These are phyloP conservation scores for Paralichthys olivaceus DNA, from an alignment of 2,113 vertebrate genomes.

Conservation along the genomic window DNA sequence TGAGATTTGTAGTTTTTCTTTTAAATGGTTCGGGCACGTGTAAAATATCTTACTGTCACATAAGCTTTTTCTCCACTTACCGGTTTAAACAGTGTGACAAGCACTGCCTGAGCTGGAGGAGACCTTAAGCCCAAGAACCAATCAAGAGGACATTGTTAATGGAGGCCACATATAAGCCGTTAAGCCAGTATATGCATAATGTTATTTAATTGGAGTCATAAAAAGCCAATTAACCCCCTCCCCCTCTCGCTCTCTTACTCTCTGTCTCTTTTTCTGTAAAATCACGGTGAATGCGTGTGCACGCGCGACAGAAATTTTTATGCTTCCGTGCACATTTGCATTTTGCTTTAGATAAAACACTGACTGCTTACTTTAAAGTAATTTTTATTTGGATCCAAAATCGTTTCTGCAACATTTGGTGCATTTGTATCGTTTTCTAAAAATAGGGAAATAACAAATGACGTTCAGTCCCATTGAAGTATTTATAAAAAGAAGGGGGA, in stretches of 20 bases:
- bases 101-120: constrained; percentile 69
- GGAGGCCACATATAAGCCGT: constrained; percentile 86
- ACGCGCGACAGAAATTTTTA: constrained; percentile 47
- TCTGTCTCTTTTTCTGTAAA: constrained; percentile 57
- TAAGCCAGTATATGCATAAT: constrained; percentile 88
- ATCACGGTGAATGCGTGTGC: constrained; percentile 28
- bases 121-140: constrained; percentile 85
- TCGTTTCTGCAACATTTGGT: constrained; percentile 24
- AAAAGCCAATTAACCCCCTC: constrained; percentile 86
- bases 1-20: constrained; percentile 55
- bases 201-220: constrained; percentile 89
- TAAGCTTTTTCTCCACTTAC: constrained; percentile 56
- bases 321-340: constrained; percentile 7
- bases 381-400: constrained; percentile 22
- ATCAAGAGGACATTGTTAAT: constrained; percentile 87
- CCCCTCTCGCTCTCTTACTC: constrained; percentile 46
- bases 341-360: constrained; percentile 22
- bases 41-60: constrained; percentile 58
- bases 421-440: too few relatives aligned
- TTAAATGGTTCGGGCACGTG: constrained; percentile 51
- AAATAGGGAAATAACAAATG: constrained; percentile 46
- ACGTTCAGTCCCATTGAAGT: constrained; percentile 47
- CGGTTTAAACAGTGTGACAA: constrained; percentile 74
- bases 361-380: constrained; percentile 1
- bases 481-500: constrained; percentile 26